Evolutionary conservation across 35 echinoderm and acorn worm genomes (phyloP).

Genomic region (Apostichopus californicus): DNA sequence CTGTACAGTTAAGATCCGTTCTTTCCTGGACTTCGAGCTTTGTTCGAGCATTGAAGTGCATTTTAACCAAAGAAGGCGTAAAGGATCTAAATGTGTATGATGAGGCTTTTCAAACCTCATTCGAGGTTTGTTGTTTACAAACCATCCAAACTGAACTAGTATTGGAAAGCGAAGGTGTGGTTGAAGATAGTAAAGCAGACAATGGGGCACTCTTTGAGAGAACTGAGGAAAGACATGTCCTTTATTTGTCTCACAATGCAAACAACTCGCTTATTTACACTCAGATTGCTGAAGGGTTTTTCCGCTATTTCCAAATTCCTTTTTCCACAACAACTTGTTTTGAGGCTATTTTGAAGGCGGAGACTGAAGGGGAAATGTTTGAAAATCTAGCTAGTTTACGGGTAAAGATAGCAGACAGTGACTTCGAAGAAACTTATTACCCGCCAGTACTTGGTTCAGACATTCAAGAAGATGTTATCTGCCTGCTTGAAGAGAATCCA

Average conservation of each 20-base stretch:
- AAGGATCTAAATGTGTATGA: background rate
- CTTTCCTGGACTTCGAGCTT: background rate
- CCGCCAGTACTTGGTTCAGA: background rate
- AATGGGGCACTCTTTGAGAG: background rate
- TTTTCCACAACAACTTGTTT: background rate
- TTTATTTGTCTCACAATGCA: conserved; percentile 18
- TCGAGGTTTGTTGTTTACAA: background rate
- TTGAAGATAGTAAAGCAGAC: background rate
- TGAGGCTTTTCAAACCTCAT: background rate
- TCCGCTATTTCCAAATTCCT: background rate
- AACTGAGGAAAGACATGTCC: background rate
- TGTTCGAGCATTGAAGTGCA: background rate
- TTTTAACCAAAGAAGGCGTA: background rate
- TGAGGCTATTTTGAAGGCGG: background rate
- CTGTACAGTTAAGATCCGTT: background rate
- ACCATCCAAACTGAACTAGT: background rate
- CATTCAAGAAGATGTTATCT: conserved; percentile 2
- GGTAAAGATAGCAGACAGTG: background rate
- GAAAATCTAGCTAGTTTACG: background rate
- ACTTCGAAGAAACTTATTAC: background rate
- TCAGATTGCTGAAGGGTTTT: conserved; percentile 8
- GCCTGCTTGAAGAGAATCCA: background rate
- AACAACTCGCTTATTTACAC: background rate
- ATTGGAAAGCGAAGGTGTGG: background rate
- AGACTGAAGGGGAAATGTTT: background rate